These are phyloP conservation scores for Polydrusus cervinus DNA, from an alignment of 2,888 invertebrate species.

Conservation along the genomic window DNA sequence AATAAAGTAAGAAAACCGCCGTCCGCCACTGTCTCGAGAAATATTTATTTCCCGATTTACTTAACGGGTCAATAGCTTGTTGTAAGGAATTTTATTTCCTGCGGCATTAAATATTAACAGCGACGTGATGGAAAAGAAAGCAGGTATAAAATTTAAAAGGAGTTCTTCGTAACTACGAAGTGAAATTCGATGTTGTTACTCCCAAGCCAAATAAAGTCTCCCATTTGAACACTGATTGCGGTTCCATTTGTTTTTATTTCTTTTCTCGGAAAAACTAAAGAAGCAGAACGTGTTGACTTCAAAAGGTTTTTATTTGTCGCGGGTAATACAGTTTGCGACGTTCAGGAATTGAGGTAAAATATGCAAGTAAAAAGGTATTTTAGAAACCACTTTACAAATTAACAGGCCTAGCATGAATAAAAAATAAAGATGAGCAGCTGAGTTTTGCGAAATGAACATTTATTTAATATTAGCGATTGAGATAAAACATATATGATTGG, in stretches of 20 bases:
- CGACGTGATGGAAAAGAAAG: conserved; percentile 54
- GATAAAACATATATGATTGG: no score
- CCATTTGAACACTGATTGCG: conserved; percentile 55
- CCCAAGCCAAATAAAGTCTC: conserved; percentile 55
- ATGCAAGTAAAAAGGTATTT: not conserved
- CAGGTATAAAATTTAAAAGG: conserved; percentile 55
- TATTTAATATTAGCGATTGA: no score
- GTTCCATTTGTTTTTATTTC: conserved; percentile 54
- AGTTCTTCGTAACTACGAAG: conserved; percentile 52
- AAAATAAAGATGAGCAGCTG: no score
- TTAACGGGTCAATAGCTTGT: conserved; percentile 52
- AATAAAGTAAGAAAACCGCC: not conserved
- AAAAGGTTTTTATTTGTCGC: conserved; percentile 42
- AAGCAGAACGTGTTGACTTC: conserved; percentile 54
- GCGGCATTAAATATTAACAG: conserved; percentile 53
- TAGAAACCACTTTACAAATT: conserved; percentile 20
- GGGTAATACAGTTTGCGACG: conserved; percentile 22
- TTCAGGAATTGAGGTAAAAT: conserved; percentile 1
- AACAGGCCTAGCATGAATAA: not conserved
- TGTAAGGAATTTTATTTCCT: conserved; percentile 49
- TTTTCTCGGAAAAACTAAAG: conserved; percentile 50
- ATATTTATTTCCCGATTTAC: conserved; percentile 45
- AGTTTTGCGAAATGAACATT: no score
- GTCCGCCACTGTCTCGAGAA: conserved; percentile 8
- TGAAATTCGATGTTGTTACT: conserved; percentile 57